phyloP scores from a whole-genome alignment of 1,140 invertebrate genomes.

The Drosophila kepulauana region DNA sequence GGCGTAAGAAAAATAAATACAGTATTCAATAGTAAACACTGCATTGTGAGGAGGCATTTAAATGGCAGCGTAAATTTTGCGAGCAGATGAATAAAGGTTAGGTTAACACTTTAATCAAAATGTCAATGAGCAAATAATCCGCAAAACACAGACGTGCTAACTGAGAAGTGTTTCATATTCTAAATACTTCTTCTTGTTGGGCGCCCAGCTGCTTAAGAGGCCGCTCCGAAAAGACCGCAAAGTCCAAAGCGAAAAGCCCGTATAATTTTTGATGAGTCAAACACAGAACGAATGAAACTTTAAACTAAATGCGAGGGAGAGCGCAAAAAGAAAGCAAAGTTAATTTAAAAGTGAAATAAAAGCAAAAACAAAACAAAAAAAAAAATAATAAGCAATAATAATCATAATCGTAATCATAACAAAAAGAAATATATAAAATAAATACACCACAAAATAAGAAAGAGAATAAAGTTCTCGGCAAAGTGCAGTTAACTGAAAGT shows the following conservation, averaged over 20 bases:
- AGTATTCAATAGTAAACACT: conserved; percentile 59
- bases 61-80: conserved; percentile 16
- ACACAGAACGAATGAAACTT: conserved; percentile 20
- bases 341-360: conserved; percentile 48
- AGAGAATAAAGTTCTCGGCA: conserved; percentile 16
- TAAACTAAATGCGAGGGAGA: neutral
- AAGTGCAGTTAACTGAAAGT: conserved; percentile 39
- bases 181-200: conserved; percentile 16
- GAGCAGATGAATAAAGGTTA: conserved; percentile 53
- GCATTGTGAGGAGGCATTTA: conserved; percentile 25
- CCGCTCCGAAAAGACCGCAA: conserved; percentile 7
- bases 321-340: conserved; percentile 42
- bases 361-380: neutral
- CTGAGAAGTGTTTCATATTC: conserved; percentile 58
- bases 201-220: conserved; percentile 44
- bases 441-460: neutral
- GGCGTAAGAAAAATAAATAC: conserved; percentile 30
- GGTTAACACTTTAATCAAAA: conserved; percentile 77
- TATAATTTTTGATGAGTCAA: conserved; percentile 60
- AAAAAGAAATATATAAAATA: conserved; percentile 1
- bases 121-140: conserved; percentile 80
- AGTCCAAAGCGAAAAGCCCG: conserved; percentile 43
- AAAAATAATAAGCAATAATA: conserved; percentile 37
- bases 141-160: conserved; percentile 56
- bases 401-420: conserved; percentile 16